Percentiles rank a stretch among this genome's conserved stretches.
Evolutionary conservation across 1,140 invertebrate genomes (phyloP).

Genomic region (Nephila pilipes): DNA sequence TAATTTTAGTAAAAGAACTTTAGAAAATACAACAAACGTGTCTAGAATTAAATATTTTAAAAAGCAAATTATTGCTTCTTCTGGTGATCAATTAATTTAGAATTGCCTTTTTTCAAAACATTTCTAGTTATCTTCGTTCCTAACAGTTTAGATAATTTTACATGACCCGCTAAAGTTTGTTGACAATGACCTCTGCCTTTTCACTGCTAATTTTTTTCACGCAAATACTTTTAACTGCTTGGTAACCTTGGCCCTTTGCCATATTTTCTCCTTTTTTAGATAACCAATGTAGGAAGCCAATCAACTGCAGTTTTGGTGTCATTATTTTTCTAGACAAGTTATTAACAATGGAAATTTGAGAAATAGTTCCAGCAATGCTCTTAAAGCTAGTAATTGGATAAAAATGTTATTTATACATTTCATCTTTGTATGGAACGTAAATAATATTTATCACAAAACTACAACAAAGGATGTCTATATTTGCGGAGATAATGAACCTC

Average conservation of each 20-base stretch:
- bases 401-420: too few species aligned
- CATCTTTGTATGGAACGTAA: too few species aligned
- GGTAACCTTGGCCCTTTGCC: background rate
- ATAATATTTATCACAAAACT: too few species aligned
- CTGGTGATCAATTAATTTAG: too few species aligned
- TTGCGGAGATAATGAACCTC: too few species aligned
- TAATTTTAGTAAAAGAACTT: too few species aligned
- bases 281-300: background rate
- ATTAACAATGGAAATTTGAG: background rate
- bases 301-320: background rate
- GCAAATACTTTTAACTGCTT: background rate
- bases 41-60: too few species aligned
- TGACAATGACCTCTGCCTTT: conserved; percentile 26
- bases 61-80: too few species aligned
- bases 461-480: too few species aligned
- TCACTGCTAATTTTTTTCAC: background rate
- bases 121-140: background rate
- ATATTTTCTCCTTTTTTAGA: background rate
- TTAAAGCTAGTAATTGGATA: too few species aligned
- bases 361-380: too few species aligned
- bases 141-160: background rate
- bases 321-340: background rate
- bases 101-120: background rate
- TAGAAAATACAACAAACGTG: too few species aligned
- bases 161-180: background rate